Evolutionary conservation across 2,797 vertebrate genomes (phyloP), one percentile per base, ranked within the genome.

Genomic region (Hipposideros larvatus): DNA sequence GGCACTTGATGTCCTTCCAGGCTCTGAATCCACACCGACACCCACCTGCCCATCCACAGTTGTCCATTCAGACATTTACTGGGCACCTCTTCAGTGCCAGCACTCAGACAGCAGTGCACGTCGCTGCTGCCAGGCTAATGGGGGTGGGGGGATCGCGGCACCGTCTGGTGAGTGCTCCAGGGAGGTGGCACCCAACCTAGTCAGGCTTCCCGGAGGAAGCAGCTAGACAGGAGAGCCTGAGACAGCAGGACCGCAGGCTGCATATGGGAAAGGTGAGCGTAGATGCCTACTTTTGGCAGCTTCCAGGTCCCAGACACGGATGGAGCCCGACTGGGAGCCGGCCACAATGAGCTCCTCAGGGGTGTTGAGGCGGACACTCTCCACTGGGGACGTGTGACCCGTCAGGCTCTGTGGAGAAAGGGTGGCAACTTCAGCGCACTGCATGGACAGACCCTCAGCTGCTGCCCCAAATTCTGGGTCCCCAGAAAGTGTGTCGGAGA

Each of bases 271-370:
- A 14, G 28, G 63, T 2, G 14, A 48, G 84, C 0, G 0, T 1
- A 0, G 18, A 55, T 79, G 96, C 99, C 96, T 98, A 99, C 99
- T 99, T 99, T 99, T 99, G 85, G 99, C 99, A 93, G 99, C 99
- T 98, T 99, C 99, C 98, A 99, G 98, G 98, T 99, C 99, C 99
- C 99, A 99, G 63, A 99, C 98, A 1, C 99, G 98, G 96, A 99
- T 99, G 53, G 99, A 99, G n/a, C 99, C 99, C 0, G 99, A 99
- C 97, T 99, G 99, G 7, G 99, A 99, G 31, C 99, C 99, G 0
- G 99, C 99, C 37, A 99, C 99, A 2, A 99, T 99, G 97, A 99
- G 99, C 86, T 99, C 99, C 98, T 99, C 99, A 0, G 99, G 99
- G 0, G 93, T 96, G 90, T 99, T 99, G 97, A 99, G 99, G 95